A percentile compares a stretch with the other conserved stretches of the same genome.
Evolutionary conservation across 2,797 vertebrate genomes (phyloP).

Genomic region (Liparis tanakae): DNA sequence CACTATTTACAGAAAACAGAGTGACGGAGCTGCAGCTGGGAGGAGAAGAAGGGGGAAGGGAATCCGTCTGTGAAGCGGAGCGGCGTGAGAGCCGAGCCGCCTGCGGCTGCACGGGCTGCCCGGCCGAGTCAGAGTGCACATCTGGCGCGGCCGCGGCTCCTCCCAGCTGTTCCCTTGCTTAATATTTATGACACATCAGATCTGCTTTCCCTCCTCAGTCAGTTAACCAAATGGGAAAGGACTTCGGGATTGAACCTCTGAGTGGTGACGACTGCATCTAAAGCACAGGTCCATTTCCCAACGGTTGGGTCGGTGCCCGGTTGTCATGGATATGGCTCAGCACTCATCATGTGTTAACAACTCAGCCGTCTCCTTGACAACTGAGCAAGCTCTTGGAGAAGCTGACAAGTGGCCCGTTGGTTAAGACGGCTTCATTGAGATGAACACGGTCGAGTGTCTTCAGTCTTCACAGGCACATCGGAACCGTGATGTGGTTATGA

Average conservation of each 20-base stretch:
- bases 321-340: slow-evolving; percentile 3
- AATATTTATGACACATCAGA: background rate
- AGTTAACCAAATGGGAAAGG: background rate
- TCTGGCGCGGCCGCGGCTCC: background rate
- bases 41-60: background rate
- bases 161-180: background rate
- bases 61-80: background rate
- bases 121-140: background rate
- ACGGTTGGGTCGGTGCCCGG: too few relatives aligned
- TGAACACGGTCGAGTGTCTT: too few relatives aligned
- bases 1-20: background rate
- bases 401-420: background rate
- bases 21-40: background rate
- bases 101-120: background rate
- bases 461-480: too few relatives aligned
- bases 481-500: background rate
- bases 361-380: too few relatives aligned
- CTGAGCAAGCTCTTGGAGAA: too few relatives aligned
- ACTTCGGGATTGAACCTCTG: too few relatives aligned
- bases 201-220: background rate
- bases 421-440: background rate
- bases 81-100: background rate
- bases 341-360: background rate
- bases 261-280: background rate
- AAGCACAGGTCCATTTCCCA: background rate